These are phyloP conservation scores for Scophthalmus maximus DNA, from an alignment of 2,113 vertebrate species.

Conservation along the genomic window DNA sequence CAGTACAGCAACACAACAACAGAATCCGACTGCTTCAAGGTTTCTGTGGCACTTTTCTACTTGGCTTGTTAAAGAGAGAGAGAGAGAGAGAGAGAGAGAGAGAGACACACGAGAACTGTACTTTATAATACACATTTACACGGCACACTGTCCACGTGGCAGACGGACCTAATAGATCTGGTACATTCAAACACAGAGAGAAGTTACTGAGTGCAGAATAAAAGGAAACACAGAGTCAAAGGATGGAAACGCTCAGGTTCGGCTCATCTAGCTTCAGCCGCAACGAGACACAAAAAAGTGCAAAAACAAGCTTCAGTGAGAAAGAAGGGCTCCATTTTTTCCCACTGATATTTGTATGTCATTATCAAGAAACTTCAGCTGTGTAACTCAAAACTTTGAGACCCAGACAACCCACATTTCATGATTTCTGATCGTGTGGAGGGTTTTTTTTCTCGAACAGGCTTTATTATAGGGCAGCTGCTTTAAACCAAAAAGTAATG, in stretches of 20 bases:
- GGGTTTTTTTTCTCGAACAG: no score
- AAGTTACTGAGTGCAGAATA: conserved; percentile 9
- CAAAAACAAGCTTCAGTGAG: conserved; percentile 46
- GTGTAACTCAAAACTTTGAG: neutral
- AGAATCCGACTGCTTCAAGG: conserved; percentile 67
- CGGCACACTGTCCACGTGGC: conserved; percentile 65
- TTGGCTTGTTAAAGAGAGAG: conserved; percentile 69
- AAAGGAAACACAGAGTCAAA: conserved; percentile 17
- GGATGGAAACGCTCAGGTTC: conserved; percentile 1
- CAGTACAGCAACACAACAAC: conserved; percentile 77
- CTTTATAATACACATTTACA: conserved; percentile 78
- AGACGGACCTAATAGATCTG: conserved; percentile 47
- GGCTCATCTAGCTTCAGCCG: conserved; percentile 7
- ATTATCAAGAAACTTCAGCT: neutral
- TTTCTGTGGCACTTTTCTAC: conserved; percentile 80
- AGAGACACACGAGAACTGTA: conserved; percentile 63
- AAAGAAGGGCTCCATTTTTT: conserved; percentile 13
- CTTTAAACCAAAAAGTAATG: conserved; percentile 22
- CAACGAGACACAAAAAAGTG: conserved; percentile 62
- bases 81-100: conserved; percentile 10
- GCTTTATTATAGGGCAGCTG: conserved; percentile 56
- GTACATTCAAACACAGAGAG: conserved; percentile 71
- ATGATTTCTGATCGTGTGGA: conserved; percentile 23
- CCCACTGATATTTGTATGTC: conserved; percentile 8
- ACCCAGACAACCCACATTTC: conserved; percentile 8